A percentile compares a stretch with the other conserved stretches of the same genome.
phyloP scores from a whole-genome alignment of 1,140 invertebrate genomes.

The Drosophila punjabiensis region DNA sequence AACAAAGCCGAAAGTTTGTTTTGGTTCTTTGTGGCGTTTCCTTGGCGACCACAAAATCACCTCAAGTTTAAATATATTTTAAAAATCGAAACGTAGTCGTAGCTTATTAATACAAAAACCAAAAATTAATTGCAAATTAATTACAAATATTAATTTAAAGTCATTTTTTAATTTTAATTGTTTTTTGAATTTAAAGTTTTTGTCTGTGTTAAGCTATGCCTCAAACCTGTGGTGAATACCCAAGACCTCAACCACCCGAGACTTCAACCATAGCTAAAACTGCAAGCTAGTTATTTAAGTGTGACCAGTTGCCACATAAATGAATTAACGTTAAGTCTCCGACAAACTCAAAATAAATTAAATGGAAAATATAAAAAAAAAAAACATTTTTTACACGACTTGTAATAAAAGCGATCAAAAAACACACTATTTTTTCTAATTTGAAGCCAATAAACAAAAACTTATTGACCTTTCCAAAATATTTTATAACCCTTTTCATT shows the following conservation, averaged over 20 bases:
- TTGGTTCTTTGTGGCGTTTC: constrained; percentile 2
- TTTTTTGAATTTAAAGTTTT: background rate
- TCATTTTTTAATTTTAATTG: background rate
- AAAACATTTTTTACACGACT: too few species aligned
- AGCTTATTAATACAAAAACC: background rate
- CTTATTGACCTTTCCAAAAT: too few species aligned
- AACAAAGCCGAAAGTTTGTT: background rate
- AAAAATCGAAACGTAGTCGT: background rate
- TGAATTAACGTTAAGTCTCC: background rate
- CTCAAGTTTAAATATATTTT: background rate
- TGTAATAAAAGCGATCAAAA: too few species aligned
- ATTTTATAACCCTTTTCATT: too few species aligned
- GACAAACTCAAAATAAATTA: too few species aligned
- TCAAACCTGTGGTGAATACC: background rate
- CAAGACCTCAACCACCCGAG: too few species aligned
- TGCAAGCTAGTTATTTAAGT: too few species aligned
- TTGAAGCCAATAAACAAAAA: too few species aligned
- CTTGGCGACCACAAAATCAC: background rate
- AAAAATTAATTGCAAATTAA: accelerated
- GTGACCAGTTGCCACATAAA: background rate
- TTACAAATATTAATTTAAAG: background rate
- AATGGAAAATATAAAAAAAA: too few species aligned
- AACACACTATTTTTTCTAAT: too few species aligned
- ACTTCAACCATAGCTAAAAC: too few species aligned
- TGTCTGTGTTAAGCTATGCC: background rate